These are phyloP conservation scores for Cephus runcator DNA, from an alignment of 2,888 invertebrate genomes.

Conservation along the genomic window DNA sequence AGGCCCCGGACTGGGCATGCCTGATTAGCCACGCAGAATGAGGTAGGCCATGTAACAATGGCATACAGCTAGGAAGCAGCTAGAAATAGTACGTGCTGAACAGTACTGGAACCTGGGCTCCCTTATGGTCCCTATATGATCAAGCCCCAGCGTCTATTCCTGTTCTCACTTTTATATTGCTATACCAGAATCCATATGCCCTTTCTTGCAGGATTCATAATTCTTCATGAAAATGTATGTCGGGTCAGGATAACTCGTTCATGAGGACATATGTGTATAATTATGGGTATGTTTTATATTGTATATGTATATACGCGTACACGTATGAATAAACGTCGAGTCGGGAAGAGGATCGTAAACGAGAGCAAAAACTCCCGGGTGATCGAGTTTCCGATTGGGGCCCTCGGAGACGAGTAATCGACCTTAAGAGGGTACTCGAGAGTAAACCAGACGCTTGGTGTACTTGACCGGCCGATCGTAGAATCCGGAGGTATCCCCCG, in stretches of 20 bases:
- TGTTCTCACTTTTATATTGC: not conserved
- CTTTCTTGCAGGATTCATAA: not conserved
- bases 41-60: slow-evolving; percentile 42
- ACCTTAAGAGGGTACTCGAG: not conserved
- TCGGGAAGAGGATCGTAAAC: not conserved
- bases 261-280: not conserved
- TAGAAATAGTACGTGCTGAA: not conserved
- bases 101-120: not conserved
- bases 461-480: not conserved
- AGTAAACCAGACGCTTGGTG: not conserved
- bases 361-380: not conserved
- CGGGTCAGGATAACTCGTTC: not conserved
- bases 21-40: slow-evolving; percentile 47
- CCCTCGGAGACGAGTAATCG: not conserved
- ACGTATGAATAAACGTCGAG: not conserved
- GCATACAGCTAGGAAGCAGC: slow-evolving; percentile 8
- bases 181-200: not conserved
- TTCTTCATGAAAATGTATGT: not conserved
- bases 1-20: slow-evolving; percentile 33
- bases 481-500: not conserved
- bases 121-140: not conserved
- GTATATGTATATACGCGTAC: not conserved
- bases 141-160: not conserved
- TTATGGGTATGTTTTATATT: not conserved
- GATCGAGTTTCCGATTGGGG: not conserved